Conservation (phyloP, 2,888 invertebrate species). For the Xylocampa areola region DNA sequence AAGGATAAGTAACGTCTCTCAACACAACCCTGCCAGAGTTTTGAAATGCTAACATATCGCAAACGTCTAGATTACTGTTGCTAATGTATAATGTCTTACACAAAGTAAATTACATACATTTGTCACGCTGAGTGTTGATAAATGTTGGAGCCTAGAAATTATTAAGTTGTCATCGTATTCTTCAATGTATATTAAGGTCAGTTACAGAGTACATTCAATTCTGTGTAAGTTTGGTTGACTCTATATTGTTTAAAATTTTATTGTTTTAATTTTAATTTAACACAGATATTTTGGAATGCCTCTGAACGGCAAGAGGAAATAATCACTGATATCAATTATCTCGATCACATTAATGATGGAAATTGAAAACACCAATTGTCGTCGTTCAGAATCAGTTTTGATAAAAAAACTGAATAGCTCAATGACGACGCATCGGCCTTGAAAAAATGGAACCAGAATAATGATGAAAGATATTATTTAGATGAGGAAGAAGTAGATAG, state of each 20-base stretch:
- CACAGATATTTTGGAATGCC: slow-evolving; percentile 8
- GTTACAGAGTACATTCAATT: background rate
- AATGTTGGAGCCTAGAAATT: slow-evolving; percentile 15
- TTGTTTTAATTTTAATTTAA: too few species aligned
- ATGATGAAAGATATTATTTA: slow-evolving; percentile 40
- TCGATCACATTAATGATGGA: slow-evolving; percentile 18
- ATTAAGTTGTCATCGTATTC: slow-evolving; percentile 29
- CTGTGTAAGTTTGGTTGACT: background rate
- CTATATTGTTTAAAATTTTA: background rate
- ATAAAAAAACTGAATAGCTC: slow-evolving; percentile 14
- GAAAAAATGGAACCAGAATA: slow-evolving; percentile 36
- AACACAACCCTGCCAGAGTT: slow-evolving; percentile 34
- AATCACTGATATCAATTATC: slow-evolving; percentile 20
- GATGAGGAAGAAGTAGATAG: slow-evolving; percentile 29
- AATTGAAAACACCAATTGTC: slow-evolving; percentile 21
- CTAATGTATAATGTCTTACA: slow-evolving; percentile 39
- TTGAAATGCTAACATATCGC: slow-evolving; percentile 35
- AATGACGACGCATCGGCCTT: slow-evolving; percentile 19
- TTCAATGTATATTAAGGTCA: slow-evolving; percentile 5
- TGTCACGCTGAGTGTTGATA: slow-evolving; percentile 37
- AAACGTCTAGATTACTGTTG: slow-evolving; percentile 43
- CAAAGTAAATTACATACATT: slow-evolving; percentile 45
- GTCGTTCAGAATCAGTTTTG: slow-evolving; percentile 11
- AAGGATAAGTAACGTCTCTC: slow-evolving; percentile 42
- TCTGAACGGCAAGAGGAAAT: slow-evolving; percentile 39